A percentile compares a stretch with the other conserved stretches of the same genome.
Conservation (phyloP, 2,113 vertebrate genomes). For the Clarias gariepinus region DNA sequence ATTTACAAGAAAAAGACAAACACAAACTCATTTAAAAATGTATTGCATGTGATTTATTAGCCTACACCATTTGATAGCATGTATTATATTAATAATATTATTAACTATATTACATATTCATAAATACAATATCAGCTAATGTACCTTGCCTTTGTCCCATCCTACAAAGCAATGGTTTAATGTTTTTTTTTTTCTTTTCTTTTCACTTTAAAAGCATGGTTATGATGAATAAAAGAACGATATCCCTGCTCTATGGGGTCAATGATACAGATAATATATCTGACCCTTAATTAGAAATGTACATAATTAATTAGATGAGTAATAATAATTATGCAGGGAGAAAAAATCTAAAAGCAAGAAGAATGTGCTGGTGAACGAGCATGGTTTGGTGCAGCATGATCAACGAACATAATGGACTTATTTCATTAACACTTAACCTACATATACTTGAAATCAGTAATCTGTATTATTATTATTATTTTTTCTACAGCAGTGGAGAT, state of each 20-base stretch:
- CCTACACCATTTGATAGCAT: constrained; percentile 30
- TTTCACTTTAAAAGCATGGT: not conserved
- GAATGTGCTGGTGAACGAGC: not conserved
- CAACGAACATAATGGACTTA: not conserved
- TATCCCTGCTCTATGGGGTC: not conserved
- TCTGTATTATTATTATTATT: not conserved
- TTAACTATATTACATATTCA: constrained; percentile 38
- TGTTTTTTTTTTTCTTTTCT: not conserved
- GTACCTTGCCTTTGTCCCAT: constrained; percentile 75
- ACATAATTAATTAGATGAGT: not conserved
- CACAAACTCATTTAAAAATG: constrained; percentile 39
- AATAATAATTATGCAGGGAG: not conserved
- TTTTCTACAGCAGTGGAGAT: not conserved
- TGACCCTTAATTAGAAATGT: not conserved
- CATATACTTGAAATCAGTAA: not conserved
- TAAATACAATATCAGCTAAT: constrained; percentile 46
- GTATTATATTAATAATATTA: constrained; percentile 43
- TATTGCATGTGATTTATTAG: constrained; percentile 40
- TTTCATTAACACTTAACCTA: not conserved
- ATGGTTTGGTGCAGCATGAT: not conserved
- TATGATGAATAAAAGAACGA: constrained; percentile 28
- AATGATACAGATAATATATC: not conserved
- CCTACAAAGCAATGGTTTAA: constrained; percentile 64
- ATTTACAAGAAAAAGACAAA: constrained; percentile 41
- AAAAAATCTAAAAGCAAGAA: not conserved